Conservation (phyloP, 2,797 vertebrate species). For the Mormyrus hasselquistii region DNA sequence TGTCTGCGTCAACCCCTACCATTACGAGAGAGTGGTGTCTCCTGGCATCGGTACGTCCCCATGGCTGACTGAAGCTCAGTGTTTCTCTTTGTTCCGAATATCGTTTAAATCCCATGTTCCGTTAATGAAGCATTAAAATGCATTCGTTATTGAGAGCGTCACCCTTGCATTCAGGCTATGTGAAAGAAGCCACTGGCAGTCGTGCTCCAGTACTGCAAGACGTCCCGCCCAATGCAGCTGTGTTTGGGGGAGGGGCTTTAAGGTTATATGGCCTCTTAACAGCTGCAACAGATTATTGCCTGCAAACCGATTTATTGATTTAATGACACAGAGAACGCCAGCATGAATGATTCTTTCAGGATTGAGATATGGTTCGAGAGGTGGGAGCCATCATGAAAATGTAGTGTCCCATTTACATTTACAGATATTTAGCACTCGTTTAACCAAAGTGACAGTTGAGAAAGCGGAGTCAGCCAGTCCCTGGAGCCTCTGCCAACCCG, state of each 20-base stretch:
- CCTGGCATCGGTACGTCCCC: conserved; percentile 57
- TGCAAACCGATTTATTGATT: background rate
- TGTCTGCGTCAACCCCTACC: conserved; percentile 73
- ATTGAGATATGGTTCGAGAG: background rate
- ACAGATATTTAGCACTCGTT: background rate
- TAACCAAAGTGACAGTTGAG: background rate
- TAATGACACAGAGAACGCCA: background rate
- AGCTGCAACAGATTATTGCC: background rate
- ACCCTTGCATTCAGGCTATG: background rate
- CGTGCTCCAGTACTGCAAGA: background rate
- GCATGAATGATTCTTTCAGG: background rate
- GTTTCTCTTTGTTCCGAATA: background rate
- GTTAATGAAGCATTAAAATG: background rate
- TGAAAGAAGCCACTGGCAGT: background rate
- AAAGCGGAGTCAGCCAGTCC: background rate
- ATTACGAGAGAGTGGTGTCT: conserved; percentile 71
- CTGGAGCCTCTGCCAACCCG: background rate
- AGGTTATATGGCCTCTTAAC: background rate
- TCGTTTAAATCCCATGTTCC: background rate
- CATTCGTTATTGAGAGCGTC: background rate
- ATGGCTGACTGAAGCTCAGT: background rate
- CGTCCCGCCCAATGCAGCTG: background rate
- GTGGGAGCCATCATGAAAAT: background rate
- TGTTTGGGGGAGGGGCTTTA: background rate
- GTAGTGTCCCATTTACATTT: background rate